These are phyloP conservation scores for Botia almorhae DNA, from an alignment of 2,797 vertebrate species.

Conservation along the genomic window DNA sequence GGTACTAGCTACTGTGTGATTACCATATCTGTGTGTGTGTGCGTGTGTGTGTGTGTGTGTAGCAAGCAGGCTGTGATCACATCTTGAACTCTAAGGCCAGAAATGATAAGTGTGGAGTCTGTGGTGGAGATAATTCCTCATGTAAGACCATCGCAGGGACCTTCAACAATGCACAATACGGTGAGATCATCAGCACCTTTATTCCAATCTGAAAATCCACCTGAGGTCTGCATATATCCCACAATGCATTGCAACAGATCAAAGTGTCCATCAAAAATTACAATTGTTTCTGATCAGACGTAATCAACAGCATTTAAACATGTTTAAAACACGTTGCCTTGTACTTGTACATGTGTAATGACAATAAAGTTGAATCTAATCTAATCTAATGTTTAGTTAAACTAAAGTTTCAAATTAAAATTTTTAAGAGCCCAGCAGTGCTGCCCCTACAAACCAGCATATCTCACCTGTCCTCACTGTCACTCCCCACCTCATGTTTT, in stretches of 20 bases:
- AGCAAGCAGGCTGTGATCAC: conserved; percentile 98
- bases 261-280: too few relatives aligned
- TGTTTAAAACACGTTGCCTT: too few relatives aligned
- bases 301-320: too few relatives aligned
- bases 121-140: conserved; percentile 94
- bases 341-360: too few relatives aligned
- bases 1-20: neutral
- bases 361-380: too few relatives aligned
- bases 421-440: neutral
- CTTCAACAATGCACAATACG: conserved; percentile 93
- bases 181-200: conserved; percentile 72
- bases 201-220: too few relatives aligned
- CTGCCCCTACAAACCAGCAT: neutral
- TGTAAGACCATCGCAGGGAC: conserved; percentile 90
- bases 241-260: neutral
- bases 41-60: conserved; percentile 52
- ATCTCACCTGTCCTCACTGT: too few relatives aligned
- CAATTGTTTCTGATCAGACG: too few relatives aligned
- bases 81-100: conserved; percentile 93
- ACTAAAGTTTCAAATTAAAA: too few relatives aligned
- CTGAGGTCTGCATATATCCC: neutral
- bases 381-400: too few relatives aligned
- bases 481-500: too few relatives aligned
- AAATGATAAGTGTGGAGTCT: conserved; percentile 95
- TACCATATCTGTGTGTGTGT: neutral